phyloP scores from a whole-genome alignment of 2,888 invertebrate genomes.

The Eupeodes luniger region DNA sequence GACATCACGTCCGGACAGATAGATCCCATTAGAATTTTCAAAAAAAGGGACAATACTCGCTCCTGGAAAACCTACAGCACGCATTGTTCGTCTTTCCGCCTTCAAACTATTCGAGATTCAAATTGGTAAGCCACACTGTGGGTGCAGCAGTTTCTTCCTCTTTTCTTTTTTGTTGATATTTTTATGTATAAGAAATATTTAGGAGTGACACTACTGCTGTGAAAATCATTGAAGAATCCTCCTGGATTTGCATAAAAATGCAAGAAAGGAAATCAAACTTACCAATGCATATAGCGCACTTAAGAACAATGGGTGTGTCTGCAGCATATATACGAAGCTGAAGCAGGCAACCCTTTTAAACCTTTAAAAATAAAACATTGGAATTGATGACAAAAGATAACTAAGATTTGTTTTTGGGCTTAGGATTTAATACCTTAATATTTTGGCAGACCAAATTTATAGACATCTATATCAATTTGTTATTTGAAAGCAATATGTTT shows the following conservation, averaged over 20 bases:
- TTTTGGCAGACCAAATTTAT: too few species aligned
- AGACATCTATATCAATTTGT: too few species aligned
- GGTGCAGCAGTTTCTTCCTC: constrained; percentile 55
- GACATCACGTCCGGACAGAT: constrained; percentile 73
- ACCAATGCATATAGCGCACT: neutral
- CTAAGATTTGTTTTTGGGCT: too few species aligned
- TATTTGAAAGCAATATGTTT: too few species aligned
- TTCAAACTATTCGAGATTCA: constrained; percentile 21
- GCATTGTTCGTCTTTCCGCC: constrained; percentile 47
- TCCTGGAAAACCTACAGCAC: constrained; percentile 44
- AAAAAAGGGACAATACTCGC: constrained; percentile 26
- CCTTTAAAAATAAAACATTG: neutral
- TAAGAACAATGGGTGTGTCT: neutral
- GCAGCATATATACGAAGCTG: neutral
- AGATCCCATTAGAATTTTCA: constrained; percentile 65
- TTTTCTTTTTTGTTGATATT: neutral
- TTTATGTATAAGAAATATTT: neutral
- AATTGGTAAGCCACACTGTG: constrained; percentile 69
- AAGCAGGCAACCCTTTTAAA: constrained; percentile 6
- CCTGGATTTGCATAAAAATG: constrained; percentile 60
- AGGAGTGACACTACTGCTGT: constrained; percentile 66
- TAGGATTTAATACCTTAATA: too few species aligned
- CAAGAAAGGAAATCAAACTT: neutral
- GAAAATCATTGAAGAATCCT: constrained; percentile 54
- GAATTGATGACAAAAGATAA: too few species aligned